A percentile compares a stretch with the other conserved stretches of the same genome.
These are phyloP conservation scores for Meganola albula DNA, from an alignment of 2,888 invertebrate genomes.

Conservation along the genomic window DNA sequence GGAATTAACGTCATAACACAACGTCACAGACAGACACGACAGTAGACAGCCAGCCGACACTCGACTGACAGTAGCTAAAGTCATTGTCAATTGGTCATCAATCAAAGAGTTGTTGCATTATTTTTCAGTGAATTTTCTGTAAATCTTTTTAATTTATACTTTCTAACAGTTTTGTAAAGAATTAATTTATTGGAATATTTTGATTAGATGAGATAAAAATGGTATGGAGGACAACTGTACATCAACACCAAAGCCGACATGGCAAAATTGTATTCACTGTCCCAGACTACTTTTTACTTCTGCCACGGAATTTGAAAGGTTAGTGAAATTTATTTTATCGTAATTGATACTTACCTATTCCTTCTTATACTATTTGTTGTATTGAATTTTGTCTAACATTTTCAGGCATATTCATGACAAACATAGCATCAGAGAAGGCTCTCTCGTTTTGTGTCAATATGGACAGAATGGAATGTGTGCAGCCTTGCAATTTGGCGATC, in stretches of 20 bases:
- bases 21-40: too few species aligned
- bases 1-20: too few species aligned
- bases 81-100: too few species aligned
- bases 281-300: conserved; percentile 76
- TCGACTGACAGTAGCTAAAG: too few species aligned
- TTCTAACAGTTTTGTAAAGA: too few species aligned
- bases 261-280: conserved; percentile 81
- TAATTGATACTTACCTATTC: conserved; percentile 1
- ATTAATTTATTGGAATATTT: too few species aligned
- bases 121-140: too few species aligned
- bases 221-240: conserved; percentile 69
- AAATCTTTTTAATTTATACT: too few species aligned
- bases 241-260: conserved; percentile 60
- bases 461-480: conserved; percentile 92
- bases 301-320: conserved; percentile 80
- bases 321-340: conserved; percentile 22
- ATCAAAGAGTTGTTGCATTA: too few species aligned
- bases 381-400: conserved; percentile 27
- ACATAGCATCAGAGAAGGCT: conserved; percentile 91
- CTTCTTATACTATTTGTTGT: neutral
- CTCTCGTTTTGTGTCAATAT: conserved; percentile 91
- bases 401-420: conserved; percentile 86
- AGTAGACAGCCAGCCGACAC: too few species aligned
- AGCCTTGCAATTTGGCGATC: conserved; percentile 92
- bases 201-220: conserved; percentile 45